Evolutionary conservation across 2,113 vertebrate genomes (phyloP).

Genomic region (Tychaedon coryphoeus): DNA sequence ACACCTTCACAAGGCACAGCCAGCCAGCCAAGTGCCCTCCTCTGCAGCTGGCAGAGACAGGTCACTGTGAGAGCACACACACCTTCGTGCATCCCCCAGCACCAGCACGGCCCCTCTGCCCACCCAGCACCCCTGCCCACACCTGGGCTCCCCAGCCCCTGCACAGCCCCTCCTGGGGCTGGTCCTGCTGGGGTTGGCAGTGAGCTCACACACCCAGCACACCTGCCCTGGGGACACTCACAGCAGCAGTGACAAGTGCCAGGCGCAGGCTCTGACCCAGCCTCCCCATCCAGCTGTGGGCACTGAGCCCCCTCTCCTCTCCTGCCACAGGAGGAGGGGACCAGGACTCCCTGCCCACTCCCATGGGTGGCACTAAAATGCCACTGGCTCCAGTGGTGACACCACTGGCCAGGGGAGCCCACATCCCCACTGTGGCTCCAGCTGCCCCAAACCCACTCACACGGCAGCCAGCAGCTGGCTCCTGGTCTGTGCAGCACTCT

Average conservation of each 20-base stretch:
- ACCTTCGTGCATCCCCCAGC: accelerated
- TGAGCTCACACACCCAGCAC: too few relatives aligned
- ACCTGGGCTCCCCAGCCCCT: too few relatives aligned
- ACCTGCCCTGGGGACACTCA: accelerated
- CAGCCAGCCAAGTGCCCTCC: background rate
- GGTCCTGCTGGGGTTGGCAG: background rate
- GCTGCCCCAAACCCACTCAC: background rate
- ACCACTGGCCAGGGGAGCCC: background rate
- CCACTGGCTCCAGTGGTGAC: background rate
- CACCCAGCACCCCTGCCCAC: background rate
- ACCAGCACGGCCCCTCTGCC: background rate
- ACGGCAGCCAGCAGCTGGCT: background rate
- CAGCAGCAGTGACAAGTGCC: accelerated
- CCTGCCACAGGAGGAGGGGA: background rate
- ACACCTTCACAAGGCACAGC: too few relatives aligned
- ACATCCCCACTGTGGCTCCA: accelerated
- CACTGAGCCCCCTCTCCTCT: background rate
- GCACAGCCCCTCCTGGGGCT: accelerated
- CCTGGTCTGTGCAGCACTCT: background rate
- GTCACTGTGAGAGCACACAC: background rate
- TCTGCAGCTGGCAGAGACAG: background rate
- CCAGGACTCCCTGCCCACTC: accelerated
- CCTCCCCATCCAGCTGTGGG: accelerated
- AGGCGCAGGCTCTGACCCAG: background rate
- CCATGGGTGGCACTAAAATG: background rate